These are phyloP conservation scores for Apistogramma diplotaenia DNA, from an alignment of 2,113 vertebrate species.

Conservation along the genomic window DNA sequence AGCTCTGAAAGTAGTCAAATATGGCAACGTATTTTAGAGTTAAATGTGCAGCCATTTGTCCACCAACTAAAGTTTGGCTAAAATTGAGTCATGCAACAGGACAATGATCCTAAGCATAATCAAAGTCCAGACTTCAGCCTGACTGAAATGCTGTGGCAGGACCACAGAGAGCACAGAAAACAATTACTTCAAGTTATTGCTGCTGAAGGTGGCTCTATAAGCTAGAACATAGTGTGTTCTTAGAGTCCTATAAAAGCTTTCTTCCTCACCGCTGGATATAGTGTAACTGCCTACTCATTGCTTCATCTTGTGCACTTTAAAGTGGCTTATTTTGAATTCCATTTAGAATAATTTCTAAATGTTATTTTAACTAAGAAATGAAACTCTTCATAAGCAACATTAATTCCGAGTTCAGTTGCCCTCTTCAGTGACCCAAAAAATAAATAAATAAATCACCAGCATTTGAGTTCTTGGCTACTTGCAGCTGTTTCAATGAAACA, in stretches of 20 bases:
- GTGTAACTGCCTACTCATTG: too few species aligned
- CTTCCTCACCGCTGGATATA: background rate
- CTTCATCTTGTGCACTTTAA: too few species aligned
- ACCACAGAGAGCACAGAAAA: background rate
- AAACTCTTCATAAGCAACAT: background rate
- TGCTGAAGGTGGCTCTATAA: background rate
- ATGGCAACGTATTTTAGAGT: background rate
- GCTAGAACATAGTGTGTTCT: background rate
- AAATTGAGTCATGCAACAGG: background rate
- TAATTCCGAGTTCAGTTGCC: slow-evolving; percentile 33
- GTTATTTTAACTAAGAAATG: background rate
- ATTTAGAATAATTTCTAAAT: background rate
- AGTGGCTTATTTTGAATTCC: too few species aligned
- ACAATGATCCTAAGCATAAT: background rate
- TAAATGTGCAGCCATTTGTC: background rate
- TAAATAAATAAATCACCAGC: slow-evolving; percentile 38
- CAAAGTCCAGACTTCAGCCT: background rate
- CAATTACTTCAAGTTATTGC: background rate
- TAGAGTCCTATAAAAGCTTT: background rate
- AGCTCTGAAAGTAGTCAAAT: too few species aligned
- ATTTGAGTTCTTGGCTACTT: slow-evolving; percentile 18
- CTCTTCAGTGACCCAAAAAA: slow-evolving; percentile 8
- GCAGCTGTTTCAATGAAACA: background rate
- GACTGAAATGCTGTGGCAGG: background rate
- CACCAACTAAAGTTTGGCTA: background rate